Percentiles rank a stretch among this genome's conserved stretches.
phyloP scores from a whole-genome alignment of 2,888 invertebrate genomes.

The Nemoura dubitans region DNA sequence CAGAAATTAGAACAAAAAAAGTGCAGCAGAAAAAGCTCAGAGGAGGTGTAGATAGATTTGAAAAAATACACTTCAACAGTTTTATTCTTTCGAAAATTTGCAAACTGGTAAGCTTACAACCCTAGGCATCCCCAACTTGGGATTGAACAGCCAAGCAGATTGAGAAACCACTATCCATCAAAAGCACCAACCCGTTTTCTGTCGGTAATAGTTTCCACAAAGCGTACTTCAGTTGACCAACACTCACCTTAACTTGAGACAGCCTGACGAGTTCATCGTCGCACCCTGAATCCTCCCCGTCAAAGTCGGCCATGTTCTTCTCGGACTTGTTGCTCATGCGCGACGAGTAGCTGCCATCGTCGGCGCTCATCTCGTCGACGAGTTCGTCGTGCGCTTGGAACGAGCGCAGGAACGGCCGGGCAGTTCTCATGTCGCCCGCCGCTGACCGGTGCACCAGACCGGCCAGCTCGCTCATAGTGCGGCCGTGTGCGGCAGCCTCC shows the following conservation, averaged over 20 bases:
- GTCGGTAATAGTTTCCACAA: too few relatives aligned
- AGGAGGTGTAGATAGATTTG: too few relatives aligned
- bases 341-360: conserved; percentile 92
- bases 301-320: conserved; percentile 94
- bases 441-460: conserved; percentile 60
- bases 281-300: conserved; percentile 88
- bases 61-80: too few relatives aligned
- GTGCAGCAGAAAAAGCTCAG: too few relatives aligned
- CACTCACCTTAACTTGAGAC: conserved; percentile 65
- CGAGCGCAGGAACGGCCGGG: conserved; percentile 48
- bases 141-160: too few relatives aligned
- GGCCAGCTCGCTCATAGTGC: conserved; percentile 62
- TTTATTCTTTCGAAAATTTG: too few relatives aligned
- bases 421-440: conserved; percentile 51
- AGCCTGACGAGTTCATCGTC: conserved; percentile 84
- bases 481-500: conserved; percentile 58
- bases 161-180: too few relatives aligned
- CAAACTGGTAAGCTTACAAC: too few relatives aligned
- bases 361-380: conserved; percentile 71
- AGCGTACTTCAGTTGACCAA: too few relatives aligned
- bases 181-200: too few relatives aligned
- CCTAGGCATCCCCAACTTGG: too few relatives aligned
- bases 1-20: too few relatives aligned
- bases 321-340: conserved; percentile 92
- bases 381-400: conserved; percentile 61